Evolutionary conservation across 1,140 invertebrate species (phyloP), one percentile per base, ranked within the genome.

Genomic region (Drosophila serrata): DNA sequence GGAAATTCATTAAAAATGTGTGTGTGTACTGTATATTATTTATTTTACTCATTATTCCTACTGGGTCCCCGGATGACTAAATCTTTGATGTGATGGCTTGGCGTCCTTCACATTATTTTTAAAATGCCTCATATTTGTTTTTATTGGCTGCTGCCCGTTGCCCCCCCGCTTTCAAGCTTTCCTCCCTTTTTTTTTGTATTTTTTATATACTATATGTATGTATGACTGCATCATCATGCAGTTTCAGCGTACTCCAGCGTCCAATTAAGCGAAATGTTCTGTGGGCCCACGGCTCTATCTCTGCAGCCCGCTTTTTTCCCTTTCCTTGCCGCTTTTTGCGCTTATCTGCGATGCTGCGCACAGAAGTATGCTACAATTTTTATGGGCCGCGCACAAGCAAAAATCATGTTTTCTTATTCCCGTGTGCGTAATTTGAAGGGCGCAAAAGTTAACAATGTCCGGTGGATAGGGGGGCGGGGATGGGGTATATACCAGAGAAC

Each of bases 361-460:
- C 79, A 59, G 76, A 87, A 87, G 84, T 88, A 80, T 80, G 84
- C 84, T 80, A 87, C 84, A 88, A 88, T 87, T 88, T 87, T 87
- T 87, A 87, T 88, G 76, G 73, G 73, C 77, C 76, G 75, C 84
- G 81, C 81, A 88, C 84, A 90, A 90, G 85, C 84, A 88, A 88
- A 88, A 88, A 88, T 88, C 84, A 88, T 88, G 84, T 88, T 88
- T 88, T 82, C 84, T 88, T 88, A 88, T 88, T 88, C 84, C 84
- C 84, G 84, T 84, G 84, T 90, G 84, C 85, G 84, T 88, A 90
- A 88, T 88, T 88, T 88, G 76, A 75, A 76, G 81, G 72, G 72
- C 76, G 79, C 60, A 81, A 86, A 68, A 84, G 85, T 88, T 80
- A 88, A 84, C 59, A 57, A 55, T 56, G 55, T 67, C 56, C 69